Conservation (phyloP, 2,888 invertebrate genomes). For the Drosophila neonasuta region DNA sequence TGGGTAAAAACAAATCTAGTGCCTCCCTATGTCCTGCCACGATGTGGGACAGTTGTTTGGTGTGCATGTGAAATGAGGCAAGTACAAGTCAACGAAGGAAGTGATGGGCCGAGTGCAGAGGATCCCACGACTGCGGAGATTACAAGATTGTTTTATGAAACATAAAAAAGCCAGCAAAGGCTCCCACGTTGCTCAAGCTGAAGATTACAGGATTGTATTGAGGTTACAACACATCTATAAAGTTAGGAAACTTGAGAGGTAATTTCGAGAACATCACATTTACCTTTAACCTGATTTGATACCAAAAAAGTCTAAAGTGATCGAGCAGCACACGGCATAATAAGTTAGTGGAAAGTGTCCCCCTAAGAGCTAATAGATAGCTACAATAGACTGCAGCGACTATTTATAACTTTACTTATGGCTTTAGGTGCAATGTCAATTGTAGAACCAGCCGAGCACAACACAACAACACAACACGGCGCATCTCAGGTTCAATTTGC, state of each 20-base stretch:
- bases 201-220: constrained; percentile 1
- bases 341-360: constrained; percentile 62
- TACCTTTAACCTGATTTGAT: constrained; percentile 5
- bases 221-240: neutral
- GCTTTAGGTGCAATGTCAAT: constrained; percentile 59
- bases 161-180: neutral
- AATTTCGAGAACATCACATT: neutral
- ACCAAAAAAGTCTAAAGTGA: constrained; percentile 2
- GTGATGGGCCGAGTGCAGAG: neutral
- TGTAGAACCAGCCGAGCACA: constrained; percentile 39
- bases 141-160: neutral
- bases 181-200: neutral
- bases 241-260: neutral
- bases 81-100: neutral
- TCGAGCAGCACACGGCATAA: constrained; percentile 31
- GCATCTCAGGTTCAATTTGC: constrained; percentile 66
- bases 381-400: constrained; percentile 10
- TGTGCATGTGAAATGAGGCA: neutral
- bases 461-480: constrained; percentile 21
- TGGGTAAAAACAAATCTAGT: constrained; percentile 42
- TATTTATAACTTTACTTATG: constrained; percentile 54
- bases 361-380: constrained; percentile 47
- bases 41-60: constrained; percentile 42
- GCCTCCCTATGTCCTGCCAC: constrained; percentile 22
- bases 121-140: constrained; percentile 9